Evolutionary conservation across 1,140 invertebrate species (phyloP).

Genomic region (Meloidogyne floridensis): DNA sequence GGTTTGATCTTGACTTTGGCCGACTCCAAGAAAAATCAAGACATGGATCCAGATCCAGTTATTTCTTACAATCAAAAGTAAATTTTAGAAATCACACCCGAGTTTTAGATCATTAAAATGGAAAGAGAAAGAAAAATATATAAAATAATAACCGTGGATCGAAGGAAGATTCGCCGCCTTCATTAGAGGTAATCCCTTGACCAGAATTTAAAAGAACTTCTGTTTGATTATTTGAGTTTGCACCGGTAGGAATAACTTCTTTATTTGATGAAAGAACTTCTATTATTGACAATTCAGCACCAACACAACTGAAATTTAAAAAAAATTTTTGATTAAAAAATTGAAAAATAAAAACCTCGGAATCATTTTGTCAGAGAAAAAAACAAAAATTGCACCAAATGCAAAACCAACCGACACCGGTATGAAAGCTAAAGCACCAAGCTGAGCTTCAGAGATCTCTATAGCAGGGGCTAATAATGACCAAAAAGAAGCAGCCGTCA

Average conservation of each 20-base stretch:
- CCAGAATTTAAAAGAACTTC: not conserved
- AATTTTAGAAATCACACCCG: not conserved
- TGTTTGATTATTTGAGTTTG: not conserved
- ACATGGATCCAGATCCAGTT: too few relatives aligned
- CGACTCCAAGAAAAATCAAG: too few relatives aligned
- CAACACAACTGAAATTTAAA: conserved; percentile 38
- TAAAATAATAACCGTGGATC: not conserved
- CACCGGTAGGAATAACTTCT: not conserved
- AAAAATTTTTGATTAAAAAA: not conserved
- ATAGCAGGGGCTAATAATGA: conserved; percentile 90
- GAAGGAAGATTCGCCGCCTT: not conserved
- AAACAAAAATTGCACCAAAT: conserved; percentile 89
- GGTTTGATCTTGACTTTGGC: too few relatives aligned
- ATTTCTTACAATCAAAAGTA: not conserved
- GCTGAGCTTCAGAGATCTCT: conserved; percentile 77
- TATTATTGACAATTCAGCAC: conserved; percentile 39
- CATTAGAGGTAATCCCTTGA: not conserved
- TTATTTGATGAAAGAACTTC: conserved; percentile 23
- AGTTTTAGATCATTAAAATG: not conserved
- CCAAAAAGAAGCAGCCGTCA: conserved; percentile 97
- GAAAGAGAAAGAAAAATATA: not conserved
- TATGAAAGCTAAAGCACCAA: conserved; percentile 81
- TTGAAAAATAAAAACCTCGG: conserved; percentile 69
- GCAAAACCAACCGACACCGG: conserved; percentile 88
- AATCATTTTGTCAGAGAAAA: conserved; percentile 84